These are phyloP conservation scores for Alviniconcha marisindica DNA, from an alignment of 1,140 invertebrate genomes.

Conservation along the genomic window DNA sequence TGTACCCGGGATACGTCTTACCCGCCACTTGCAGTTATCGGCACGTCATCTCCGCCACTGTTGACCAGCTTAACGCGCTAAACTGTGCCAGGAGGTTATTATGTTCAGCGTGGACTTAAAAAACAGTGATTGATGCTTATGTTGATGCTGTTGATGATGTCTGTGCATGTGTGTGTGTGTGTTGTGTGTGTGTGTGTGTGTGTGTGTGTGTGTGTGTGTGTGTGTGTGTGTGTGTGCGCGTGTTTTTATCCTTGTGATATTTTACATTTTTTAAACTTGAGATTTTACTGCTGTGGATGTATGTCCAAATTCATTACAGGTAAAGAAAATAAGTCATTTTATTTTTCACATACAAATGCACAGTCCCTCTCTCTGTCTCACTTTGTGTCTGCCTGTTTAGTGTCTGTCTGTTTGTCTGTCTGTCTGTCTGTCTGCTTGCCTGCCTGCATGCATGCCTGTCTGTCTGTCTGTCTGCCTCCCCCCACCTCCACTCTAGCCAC, in stretches of 20 bases:
- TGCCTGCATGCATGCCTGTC: not conserved
- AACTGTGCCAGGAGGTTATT: not conserved
- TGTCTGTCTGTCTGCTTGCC: not conserved
- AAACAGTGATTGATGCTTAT: not conserved
- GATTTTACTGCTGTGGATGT: too few relatives aligned
- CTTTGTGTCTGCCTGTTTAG: not conserved
- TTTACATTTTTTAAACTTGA: not conserved
- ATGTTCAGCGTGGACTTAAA: not conserved
- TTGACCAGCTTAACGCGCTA: not conserved
- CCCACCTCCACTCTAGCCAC: too few relatives aligned
- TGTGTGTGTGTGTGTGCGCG: not conserved
- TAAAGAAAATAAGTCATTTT: too few relatives aligned
- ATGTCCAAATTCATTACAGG: not conserved
- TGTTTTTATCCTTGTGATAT: not conserved
- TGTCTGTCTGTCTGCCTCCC: not conserved
- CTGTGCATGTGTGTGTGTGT: slow-evolving; percentile 9
- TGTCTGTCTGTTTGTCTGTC: not conserved
- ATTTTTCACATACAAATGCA: too few relatives aligned
- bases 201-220: not conserved
- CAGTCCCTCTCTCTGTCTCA: not conserved
- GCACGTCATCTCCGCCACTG: not conserved
- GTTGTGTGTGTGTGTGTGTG: slow-evolving; percentile 12
- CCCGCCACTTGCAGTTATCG: not conserved
- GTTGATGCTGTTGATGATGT: not conserved
- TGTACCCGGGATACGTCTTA: not conserved